A percentile compares a stretch with the other conserved stretches of the same genome.
Conservation (phyloP, 2,888 invertebrate genomes). For the Cheilosia vernalis region DNA sequence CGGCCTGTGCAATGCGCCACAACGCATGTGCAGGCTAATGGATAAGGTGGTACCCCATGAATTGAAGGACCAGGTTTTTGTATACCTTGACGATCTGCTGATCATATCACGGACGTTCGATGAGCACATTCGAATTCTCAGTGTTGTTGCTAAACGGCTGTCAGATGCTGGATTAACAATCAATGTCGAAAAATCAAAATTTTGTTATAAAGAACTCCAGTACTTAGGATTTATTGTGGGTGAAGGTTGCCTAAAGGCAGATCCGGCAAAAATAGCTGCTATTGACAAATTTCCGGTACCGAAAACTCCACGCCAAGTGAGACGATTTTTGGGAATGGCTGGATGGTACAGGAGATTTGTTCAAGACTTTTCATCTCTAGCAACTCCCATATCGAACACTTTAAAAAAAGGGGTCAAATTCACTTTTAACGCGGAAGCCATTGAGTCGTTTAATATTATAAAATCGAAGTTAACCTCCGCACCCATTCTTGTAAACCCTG, state of each 20-base stretch:
- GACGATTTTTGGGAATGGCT: constrained; percentile 68
- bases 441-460: not conserved
- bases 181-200: constrained; percentile 16
- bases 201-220: too few relatives aligned
- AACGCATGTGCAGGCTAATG: too few relatives aligned
- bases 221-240: constrained; percentile 59
- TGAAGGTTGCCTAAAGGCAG: constrained; percentile 21
- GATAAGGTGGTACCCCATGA: not conserved
- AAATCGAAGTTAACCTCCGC: not conserved
- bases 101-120: constrained; percentile 48
- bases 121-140: not conserved
- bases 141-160: constrained; percentile 20
- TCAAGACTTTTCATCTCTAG: constrained; percentile 56
- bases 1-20: too few relatives aligned
- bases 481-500: constrained; percentile 14
- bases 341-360: constrained; percentile 54
- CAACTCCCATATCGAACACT: constrained; percentile 59
- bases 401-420: constrained; percentile 36
- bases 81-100: constrained; percentile 62
- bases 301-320: constrained; percentile 43
- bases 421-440: not conserved
- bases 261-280: constrained; percentile 48
- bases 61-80: constrained; percentile 52
- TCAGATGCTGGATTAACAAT: constrained; percentile 24
- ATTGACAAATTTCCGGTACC: constrained; percentile 51